Evolutionary conservation across 2,888 invertebrate species (phyloP).

Genomic region (Xylota sylvarum): DNA sequence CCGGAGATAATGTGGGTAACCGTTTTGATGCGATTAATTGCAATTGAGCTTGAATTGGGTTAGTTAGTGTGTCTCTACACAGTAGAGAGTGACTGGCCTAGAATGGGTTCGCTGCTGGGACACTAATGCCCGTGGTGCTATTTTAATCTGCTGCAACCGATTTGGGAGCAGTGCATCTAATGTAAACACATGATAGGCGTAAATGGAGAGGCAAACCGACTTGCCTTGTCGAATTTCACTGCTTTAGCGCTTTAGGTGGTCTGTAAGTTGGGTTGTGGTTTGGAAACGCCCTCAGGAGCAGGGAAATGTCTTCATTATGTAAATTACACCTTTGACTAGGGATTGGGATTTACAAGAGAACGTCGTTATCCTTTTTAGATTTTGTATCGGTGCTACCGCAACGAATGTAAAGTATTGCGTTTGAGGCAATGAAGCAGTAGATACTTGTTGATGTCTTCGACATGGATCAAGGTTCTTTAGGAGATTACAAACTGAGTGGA

Average conservation of each 20-base stretch:
- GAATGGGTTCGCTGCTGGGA: not conserved
- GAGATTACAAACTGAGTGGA: not conserved
- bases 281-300: constrained; percentile 6
- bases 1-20: constrained; percentile 59
- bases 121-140: constrained; percentile 31
- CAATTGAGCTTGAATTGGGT: constrained; percentile 74
- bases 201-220: not conserved
- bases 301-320: constrained; percentile 51
- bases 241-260: not conserved
- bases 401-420: not conserved
- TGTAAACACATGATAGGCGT: constrained; percentile 37
- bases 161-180: constrained; percentile 22
- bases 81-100: too few relatives aligned
- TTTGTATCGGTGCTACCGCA: not conserved
- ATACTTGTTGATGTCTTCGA: not conserved
- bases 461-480: not conserved
- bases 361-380: not conserved
- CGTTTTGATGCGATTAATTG: constrained; percentile 75
- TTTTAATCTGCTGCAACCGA: constrained; percentile 56
- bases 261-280: not conserved
- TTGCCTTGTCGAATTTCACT: not conserved
- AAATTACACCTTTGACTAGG: not conserved
- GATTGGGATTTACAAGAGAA: not conserved
- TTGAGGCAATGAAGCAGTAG: not conserved
- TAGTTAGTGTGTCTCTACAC: constrained; percentile 54